Conservation (phyloP, 2,113 vertebrate genomes). For the Vulpes ferrilata region DNA sequence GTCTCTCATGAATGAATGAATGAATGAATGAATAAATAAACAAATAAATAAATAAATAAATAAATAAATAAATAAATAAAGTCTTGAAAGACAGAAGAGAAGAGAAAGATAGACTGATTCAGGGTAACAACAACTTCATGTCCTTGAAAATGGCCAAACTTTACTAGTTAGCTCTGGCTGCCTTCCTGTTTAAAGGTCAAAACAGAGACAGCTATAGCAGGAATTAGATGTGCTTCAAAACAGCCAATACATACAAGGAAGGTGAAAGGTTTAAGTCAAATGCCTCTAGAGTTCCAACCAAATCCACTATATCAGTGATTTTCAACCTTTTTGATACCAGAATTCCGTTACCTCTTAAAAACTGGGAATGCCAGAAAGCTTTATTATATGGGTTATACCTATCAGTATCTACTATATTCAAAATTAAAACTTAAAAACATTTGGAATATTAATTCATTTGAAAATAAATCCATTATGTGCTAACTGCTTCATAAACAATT, state of each 20-base stretch:
- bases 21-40: too few species aligned
- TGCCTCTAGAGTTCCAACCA: neutral
- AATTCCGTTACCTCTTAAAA: constrained; percentile 27
- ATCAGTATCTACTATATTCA: neutral
- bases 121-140: neutral
- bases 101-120: neutral
- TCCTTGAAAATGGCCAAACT: neutral
- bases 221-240: neutral
- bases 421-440: constrained; percentile 27
- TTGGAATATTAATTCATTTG: neutral
- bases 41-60: too few species aligned
- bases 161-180: neutral
- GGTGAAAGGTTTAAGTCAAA: neutral
- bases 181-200: neutral
- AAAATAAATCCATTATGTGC: neutral
- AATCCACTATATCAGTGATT: neutral
- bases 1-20: too few species aligned
- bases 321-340: neutral
- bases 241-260: neutral
- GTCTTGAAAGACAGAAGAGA: too few species aligned
- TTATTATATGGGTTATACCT: neutral
- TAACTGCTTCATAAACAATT: neutral
- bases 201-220: neutral
- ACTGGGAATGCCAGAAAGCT: neutral
- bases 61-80: too few species aligned